Percentiles rank a stretch among this genome's conserved stretches.
Evolutionary conservation across 2,113 vertebrate species (phyloP).

Genomic region (Gallinago jamesoni): DNA sequence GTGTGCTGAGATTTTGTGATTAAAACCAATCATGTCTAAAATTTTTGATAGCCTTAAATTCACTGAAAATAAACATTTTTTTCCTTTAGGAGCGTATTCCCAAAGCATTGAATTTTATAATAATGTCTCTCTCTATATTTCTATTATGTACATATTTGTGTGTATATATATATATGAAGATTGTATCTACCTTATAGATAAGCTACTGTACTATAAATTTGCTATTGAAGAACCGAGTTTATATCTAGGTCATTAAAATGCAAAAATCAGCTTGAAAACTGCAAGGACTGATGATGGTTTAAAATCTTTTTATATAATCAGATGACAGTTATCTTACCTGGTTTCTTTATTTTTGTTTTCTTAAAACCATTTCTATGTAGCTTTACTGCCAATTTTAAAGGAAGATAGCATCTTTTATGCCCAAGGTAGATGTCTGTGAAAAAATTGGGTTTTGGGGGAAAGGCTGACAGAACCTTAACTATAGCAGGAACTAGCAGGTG

Average conservation of each 20-base stretch:
- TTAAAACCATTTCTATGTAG: neutral
- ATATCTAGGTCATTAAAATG: neutral
- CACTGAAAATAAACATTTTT: neutral
- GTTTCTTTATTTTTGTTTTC: neutral
- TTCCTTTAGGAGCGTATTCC: neutral
- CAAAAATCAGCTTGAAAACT: neutral
- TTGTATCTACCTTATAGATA: neutral
- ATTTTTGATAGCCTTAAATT: neutral
- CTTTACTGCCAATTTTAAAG: neutral
- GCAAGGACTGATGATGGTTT: neutral
- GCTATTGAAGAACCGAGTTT: neutral
- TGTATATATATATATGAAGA: neutral
- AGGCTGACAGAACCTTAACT: slow-evolving; percentile 55
- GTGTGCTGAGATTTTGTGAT: neutral
- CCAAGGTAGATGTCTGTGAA: neutral
- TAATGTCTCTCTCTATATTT: neutral
- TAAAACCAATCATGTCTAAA: neutral
- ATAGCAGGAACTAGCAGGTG: slow-evolving; percentile 19
- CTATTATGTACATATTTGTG: accelerated
- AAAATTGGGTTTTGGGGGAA: neutral
- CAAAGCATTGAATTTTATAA: neutral
- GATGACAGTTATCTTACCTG: neutral
- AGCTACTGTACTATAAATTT: neutral
- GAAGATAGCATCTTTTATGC: neutral
- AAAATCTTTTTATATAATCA: neutral